A percentile compares a stretch with the other conserved stretches of the same genome.
phyloP scores from a whole-genome alignment of 2,113 vertebrate genomes.

The Saimiri boliviensis region DNA sequence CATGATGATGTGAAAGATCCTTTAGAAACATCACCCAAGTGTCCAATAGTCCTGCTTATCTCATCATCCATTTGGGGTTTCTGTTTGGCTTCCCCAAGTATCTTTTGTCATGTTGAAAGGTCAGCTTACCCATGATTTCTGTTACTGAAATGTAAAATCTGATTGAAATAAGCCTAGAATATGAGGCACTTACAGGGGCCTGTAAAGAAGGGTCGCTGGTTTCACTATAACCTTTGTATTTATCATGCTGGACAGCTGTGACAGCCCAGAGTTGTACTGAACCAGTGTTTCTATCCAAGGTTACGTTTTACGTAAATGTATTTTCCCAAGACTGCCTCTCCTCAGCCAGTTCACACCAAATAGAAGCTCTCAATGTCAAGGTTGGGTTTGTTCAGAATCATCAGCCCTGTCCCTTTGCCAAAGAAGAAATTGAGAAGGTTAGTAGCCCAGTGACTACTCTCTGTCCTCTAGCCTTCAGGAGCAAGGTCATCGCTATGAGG shows the following conservation, averaged over 20 bases:
- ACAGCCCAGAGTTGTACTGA: not conserved
- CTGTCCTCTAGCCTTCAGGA: not conserved
- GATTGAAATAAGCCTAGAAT: not conserved
- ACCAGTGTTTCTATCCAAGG: not conserved
- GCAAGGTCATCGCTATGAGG: not conserved
- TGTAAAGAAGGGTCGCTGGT: not conserved
- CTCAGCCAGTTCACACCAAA: accelerated
- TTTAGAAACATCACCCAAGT: not conserved
- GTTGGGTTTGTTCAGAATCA: not conserved
- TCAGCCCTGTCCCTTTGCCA: not conserved
- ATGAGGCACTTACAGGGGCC: not conserved
- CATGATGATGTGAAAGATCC: not conserved
- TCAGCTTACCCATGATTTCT: not conserved
- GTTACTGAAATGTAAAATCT: not conserved
- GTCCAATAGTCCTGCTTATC: not conserved
- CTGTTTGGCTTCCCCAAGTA: conserved; percentile 29
- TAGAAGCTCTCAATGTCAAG: not conserved
- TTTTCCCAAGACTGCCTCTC: not conserved
- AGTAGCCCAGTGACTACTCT: not conserved
- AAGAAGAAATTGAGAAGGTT: not conserved
- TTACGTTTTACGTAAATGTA: not conserved
- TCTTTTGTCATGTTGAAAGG: not conserved
- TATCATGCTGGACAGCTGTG: not conserved
- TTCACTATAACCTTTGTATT: conserved; percentile 32
- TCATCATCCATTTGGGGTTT: not conserved